Conservation (phyloP, 37 sponge, comb jelly and placozoan species). For the Diacarnus erythraeanus region DNA sequence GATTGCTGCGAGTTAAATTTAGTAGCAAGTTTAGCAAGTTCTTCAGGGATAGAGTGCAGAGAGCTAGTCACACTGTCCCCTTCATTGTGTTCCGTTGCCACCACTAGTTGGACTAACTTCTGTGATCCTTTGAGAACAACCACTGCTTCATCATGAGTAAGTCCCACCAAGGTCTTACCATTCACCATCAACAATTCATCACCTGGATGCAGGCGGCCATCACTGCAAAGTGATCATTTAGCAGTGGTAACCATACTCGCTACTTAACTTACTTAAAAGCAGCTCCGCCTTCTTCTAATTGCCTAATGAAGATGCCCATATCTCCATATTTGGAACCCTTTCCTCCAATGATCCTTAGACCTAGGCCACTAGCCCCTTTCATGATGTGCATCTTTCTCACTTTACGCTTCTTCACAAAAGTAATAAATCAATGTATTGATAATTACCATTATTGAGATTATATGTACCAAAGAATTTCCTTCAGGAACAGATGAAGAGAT, state of each 20-base stretch:
- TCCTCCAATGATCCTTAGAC: slow-evolving; percentile 67
- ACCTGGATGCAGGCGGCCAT: slow-evolving; percentile 58
- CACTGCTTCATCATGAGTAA: slow-evolving; percentile 57
- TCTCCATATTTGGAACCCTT: slow-evolving; percentile 69
- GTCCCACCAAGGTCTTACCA: slow-evolving; percentile 65
- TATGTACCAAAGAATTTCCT: too few relatives aligned
- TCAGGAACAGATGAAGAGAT: not conserved
- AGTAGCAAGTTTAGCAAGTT: not conserved
- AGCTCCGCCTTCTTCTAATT: slow-evolving; percentile 47
- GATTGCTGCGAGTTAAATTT: too few relatives aligned
- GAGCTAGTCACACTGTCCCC: slow-evolving; percentile 11
- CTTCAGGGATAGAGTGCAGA: slow-evolving; percentile 29
- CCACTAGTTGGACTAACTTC: slow-evolving; percentile 57
- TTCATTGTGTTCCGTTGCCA: slow-evolving; percentile 42
- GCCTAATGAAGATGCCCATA: slow-evolving; percentile 63
- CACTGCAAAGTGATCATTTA: slow-evolving; percentile 27
- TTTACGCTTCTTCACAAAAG: slow-evolving; percentile 45
- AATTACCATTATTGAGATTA: too few relatives aligned
- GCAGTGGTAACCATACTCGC: not conserved
- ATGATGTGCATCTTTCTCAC: slow-evolving; percentile 70
- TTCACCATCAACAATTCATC: slow-evolving; percentile 81
- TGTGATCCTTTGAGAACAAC: slow-evolving; percentile 43
- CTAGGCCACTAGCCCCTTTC: slow-evolving; percentile 55
- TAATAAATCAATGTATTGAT: too few relatives aligned
- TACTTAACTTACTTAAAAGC: slow-evolving; percentile 48